Conservation (phyloP, 2,888 invertebrate species). For the Apamea crenata region DNA sequence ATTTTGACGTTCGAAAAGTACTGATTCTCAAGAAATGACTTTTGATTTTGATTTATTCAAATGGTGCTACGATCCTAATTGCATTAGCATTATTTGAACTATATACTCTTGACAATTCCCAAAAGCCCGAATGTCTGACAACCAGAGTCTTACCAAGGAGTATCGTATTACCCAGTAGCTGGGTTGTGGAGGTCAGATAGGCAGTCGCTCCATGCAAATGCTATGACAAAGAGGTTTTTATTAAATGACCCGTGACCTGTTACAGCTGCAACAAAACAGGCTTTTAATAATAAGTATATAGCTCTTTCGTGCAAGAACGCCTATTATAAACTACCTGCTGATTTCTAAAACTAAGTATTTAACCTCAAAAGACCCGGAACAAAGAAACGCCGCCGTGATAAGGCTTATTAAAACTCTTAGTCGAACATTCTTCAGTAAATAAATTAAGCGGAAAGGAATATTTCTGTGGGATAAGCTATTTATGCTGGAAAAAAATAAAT, state of each 20-base stretch:
- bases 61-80: not conserved
- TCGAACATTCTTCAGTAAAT: constrained; percentile 35
- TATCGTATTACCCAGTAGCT: too few relatives aligned
- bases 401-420: constrained; percentile 46
- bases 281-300: not conserved
- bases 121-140: too few relatives aligned
- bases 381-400: constrained; percentile 30
- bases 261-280: too few relatives aligned
- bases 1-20: too few relatives aligned
- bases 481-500: constrained; percentile 11
- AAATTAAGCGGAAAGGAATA: constrained; percentile 36
- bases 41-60: too few relatives aligned
- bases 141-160: too few relatives aligned
- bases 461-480: constrained; percentile 39
- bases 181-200: too few relatives aligned
- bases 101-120: not conserved
- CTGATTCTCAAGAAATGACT: too few relatives aligned
- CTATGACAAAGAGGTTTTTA: too few relatives aligned
- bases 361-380: constrained; percentile 47
- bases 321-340: constrained; percentile 16
- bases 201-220: too few relatives aligned
- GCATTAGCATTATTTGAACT: not conserved
- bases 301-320: constrained; percentile 28
- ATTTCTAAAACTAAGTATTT: constrained; percentile 31
- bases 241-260: too few relatives aligned